Evolutionary conservation across 2,797 vertebrate species (phyloP).

Genomic region (Enteromius unitaeniatus): DNA sequence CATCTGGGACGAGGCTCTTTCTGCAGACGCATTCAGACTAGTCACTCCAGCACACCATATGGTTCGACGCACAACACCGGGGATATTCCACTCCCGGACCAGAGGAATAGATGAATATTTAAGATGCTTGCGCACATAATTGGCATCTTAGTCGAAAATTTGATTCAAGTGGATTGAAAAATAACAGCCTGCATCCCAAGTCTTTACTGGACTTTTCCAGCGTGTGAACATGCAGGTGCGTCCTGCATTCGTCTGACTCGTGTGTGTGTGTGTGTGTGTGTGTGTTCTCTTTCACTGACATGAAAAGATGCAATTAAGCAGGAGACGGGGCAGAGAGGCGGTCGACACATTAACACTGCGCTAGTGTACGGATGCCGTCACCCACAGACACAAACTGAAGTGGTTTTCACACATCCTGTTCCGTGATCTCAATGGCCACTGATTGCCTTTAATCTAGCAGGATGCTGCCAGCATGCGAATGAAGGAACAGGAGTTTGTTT

Average conservation of each 20-base stretch:
- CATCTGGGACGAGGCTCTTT: conserved; percentile 12
- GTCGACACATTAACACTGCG: conserved; percentile 54
- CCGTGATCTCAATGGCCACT: conserved; percentile 44
- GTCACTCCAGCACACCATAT: conserved; percentile 42
- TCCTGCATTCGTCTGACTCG: conserved; percentile 33
- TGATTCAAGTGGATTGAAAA: conserved; percentile 1
- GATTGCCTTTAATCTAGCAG: conserved; percentile 59
- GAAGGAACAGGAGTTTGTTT: conserved; percentile 29
- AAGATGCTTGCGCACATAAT: conserved; percentile 30
- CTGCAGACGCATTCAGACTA: not conserved
- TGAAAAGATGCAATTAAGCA: conserved; percentile 67
- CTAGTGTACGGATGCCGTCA: conserved; percentile 60
- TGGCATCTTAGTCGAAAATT: conserved; percentile 15
- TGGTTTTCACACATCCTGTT: conserved; percentile 46
- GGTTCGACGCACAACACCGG: conserved; percentile 45
- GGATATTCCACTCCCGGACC: conserved; percentile 24
- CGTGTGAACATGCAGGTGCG: conserved; percentile 49
- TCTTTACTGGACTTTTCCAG: conserved; percentile 41
- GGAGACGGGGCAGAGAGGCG: conserved; percentile 48
- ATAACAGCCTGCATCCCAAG: conserved; percentile 13
- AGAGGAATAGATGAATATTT: conserved; percentile 31
- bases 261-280: conserved; percentile 45
- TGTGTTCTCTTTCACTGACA: conserved; percentile 45
- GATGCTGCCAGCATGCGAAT: conserved; percentile 55
- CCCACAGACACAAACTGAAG: conserved; percentile 36